Percentiles rank a stretch among this genome's conserved stretches.
Evolutionary conservation across 2,113 vertebrate species (phyloP).

Genomic region (Phyllopteryx taeniolatus): DNA sequence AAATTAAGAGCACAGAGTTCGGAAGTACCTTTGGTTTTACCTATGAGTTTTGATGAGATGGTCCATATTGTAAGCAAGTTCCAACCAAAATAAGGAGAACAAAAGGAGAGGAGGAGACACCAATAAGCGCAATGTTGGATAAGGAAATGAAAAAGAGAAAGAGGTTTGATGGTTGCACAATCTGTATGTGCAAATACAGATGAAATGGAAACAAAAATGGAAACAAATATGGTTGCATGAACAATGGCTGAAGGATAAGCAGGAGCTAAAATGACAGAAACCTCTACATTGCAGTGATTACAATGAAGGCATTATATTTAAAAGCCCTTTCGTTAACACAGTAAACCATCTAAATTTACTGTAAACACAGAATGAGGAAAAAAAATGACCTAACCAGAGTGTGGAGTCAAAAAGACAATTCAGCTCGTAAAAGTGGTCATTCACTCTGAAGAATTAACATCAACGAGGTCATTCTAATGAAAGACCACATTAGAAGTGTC

Average conservation of each 20-base stretch:
- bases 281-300: constrained; percentile 27
- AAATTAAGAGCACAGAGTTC: constrained; percentile 44
- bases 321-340: not conserved
- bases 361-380: constrained; percentile 30
- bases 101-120: constrained; percentile 84
- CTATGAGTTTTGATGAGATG: constrained; percentile 97
- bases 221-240: constrained; percentile 18
- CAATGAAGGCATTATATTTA: constrained; percentile 38
- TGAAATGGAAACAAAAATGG: constrained; percentile 2
- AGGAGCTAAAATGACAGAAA: constrained; percentile 20
- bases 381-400: constrained; percentile 41
- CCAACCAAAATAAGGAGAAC: constrained; percentile 78
- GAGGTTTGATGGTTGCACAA: constrained; percentile 51
- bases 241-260: constrained; percentile 8
- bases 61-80: constrained; percentile 96
- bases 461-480: constrained; percentile 59
- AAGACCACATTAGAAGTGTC: constrained; percentile 73
- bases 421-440: constrained; percentile 17
- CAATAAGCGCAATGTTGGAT: constrained; percentile 75
- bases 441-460: constrained; percentile 28
- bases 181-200: constrained; percentile 32
- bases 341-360: constrained; percentile 22
- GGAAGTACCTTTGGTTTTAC: constrained; percentile 98
- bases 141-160: constrained; percentile 60
- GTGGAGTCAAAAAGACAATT: constrained; percentile 28